Percentiles rank a stretch among this genome's conserved stretches.
These are phyloP conservation scores for Prietella phreatophila DNA, from an alignment of 2,113 vertebrate species.

Conservation along the genomic window DNA sequence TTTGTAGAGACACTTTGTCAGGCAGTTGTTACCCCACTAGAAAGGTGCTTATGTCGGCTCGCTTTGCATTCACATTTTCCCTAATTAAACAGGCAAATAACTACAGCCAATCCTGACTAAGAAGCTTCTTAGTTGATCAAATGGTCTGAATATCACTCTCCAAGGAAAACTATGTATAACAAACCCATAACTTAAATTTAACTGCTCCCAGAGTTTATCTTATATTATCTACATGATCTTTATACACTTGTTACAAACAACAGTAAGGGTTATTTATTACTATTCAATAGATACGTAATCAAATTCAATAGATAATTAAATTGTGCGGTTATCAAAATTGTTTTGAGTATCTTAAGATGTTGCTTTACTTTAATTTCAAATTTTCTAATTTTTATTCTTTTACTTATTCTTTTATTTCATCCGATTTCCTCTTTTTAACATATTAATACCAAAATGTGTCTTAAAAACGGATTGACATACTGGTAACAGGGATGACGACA, in stretches of 20 bases:
- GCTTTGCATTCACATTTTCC: background rate
- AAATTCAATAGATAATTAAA: background rate
- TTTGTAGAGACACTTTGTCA: background rate
- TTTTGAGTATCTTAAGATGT: background rate
- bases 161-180: background rate
- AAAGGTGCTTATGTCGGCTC: background rate
- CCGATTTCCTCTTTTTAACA: background rate
- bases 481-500: background rate
- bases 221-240: background rate
- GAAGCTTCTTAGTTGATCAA: background rate
- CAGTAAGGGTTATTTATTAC: background rate
- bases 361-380: background rate
- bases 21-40: background rate
- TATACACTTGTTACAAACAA: background rate
- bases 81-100: background rate
- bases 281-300: background rate
- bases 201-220: too few species aligned
- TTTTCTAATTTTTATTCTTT: background rate
- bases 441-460: background rate
- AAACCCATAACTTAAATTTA: background rate
- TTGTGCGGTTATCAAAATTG: background rate
- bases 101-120: background rate
- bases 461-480: background rate
- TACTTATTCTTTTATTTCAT: background rate
- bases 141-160: background rate